Percentiles rank a stretch among this genome's conserved stretches.
Conservation (phyloP, 1,140 invertebrate species). For the Solenopsis invicta region DNA sequence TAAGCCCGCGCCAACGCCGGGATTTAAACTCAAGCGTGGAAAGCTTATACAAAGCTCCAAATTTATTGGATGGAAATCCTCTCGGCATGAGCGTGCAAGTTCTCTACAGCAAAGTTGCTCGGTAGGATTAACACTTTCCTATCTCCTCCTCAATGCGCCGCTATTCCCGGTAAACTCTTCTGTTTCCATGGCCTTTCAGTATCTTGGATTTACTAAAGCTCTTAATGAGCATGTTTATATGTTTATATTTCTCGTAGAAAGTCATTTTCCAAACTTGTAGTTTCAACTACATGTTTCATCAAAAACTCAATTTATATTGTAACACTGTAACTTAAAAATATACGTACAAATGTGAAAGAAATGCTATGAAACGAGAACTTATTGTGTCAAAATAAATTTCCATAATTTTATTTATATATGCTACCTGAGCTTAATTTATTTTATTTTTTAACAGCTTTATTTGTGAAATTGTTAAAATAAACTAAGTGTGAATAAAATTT, state of each 20-base stretch:
- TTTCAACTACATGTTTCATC: not conserved
- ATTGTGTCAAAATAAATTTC: not conserved
- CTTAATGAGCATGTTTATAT: constrained; percentile 30
- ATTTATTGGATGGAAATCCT: constrained; percentile 88
- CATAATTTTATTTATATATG: not conserved
- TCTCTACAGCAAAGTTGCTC: constrained; percentile 86
- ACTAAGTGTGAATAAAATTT: no score
- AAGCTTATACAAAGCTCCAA: constrained; percentile 87
- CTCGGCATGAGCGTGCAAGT: constrained; percentile 85
- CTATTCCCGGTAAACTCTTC: constrained; percentile 79
- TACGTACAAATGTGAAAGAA: not conserved
- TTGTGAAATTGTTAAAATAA: no score
- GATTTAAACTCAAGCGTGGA: constrained; percentile 87
- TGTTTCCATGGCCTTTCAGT: constrained; percentile 42
- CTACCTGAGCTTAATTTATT: no score
- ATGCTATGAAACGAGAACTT: not conserved
- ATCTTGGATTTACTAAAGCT: constrained; percentile 35
- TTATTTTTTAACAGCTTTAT: no score
- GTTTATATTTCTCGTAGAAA: constrained; percentile 2
- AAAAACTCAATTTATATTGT: not conserved
- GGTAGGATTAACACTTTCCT: constrained; percentile 87
- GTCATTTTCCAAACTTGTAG: constrained; percentile 15
- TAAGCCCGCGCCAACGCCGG: constrained; percentile 78
- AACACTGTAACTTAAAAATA: not conserved
- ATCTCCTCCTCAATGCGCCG: constrained; percentile 83